A percentile compares a stretch with the other conserved stretches of the same genome.
Evolutionary conservation across 64 coral and sea anemone genomes (phyloP).

Genomic region (Pachyseris speciosa): DNA sequence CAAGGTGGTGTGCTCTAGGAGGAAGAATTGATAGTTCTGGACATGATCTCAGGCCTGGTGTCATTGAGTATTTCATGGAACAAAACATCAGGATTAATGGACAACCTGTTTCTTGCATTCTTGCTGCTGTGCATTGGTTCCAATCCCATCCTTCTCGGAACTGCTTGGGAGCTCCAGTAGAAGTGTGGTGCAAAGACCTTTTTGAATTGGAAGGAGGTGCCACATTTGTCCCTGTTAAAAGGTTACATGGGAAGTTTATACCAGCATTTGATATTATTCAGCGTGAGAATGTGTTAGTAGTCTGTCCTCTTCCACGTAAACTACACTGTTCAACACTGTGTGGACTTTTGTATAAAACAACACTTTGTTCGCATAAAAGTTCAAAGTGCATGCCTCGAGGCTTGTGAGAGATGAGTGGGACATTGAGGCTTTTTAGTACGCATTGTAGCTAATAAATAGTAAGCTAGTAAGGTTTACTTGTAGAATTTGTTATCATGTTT

Average conservation of each 20-base stretch:
- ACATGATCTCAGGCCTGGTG: slow-evolving; percentile 46
- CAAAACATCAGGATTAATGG: slow-evolving; percentile 64
- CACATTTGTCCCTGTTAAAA: slow-evolving; percentile 70
- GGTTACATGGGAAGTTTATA: slow-evolving; percentile 67
- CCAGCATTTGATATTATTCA: slow-evolving; percentile 67
- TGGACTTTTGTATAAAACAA: too few relatives aligned
- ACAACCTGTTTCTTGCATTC: slow-evolving; percentile 28
- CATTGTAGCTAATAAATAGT: too few relatives aligned
- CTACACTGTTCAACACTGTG: not conserved
- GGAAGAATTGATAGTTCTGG: slow-evolving; percentile 52
- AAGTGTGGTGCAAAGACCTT: slow-evolving; percentile 70
- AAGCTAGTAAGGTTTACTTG: too few relatives aligned
- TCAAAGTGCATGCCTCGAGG: too few relatives aligned
- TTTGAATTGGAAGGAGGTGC: slow-evolving; percentile 69
- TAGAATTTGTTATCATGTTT: too few relatives aligned
- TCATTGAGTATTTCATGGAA: slow-evolving; percentile 60
- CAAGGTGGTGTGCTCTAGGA: slow-evolving; percentile 43
- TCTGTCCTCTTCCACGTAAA: slow-evolving; percentile 64
- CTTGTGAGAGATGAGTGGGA: too few relatives aligned
- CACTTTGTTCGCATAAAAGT: too few relatives aligned
- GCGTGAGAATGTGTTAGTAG: slow-evolving; percentile 55
- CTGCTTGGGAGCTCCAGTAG: slow-evolving; percentile 38
- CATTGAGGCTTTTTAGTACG: too few relatives aligned
- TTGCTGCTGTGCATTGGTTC: slow-evolving; percentile 72
- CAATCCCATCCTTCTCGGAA: slow-evolving; percentile 36